Conservation (phyloP, 2,888 invertebrate genomes). For the Eledona agricola region DNA sequence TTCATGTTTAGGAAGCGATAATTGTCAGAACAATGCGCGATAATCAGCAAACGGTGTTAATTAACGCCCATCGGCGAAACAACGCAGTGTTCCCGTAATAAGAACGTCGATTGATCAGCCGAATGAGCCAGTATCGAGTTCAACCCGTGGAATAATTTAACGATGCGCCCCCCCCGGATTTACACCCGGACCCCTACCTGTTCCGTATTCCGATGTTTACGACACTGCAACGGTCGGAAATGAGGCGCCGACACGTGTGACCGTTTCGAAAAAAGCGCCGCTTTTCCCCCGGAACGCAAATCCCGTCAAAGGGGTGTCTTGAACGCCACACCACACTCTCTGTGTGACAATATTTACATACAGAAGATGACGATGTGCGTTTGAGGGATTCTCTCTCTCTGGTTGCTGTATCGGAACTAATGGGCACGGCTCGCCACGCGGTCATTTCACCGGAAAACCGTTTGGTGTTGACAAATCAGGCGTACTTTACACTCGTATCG, state of each 20-base stretch:
- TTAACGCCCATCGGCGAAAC: slow-evolving; percentile 41
- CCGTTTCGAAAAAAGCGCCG: slow-evolving; percentile 1
- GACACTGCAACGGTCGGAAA: slow-evolving; percentile 23
- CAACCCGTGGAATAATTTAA: slow-evolving; percentile 62
- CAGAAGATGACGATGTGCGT: slow-evolving; percentile 28
- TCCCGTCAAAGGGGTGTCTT: slow-evolving; percentile 26
- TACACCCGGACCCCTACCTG: slow-evolving; percentile 25
- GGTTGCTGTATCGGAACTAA: slow-evolving; percentile 52
- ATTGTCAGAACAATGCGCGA: no score
- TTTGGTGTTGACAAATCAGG: slow-evolving; percentile 63
- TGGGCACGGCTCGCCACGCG: slow-evolving; percentile 51
- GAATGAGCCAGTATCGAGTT: slow-evolving; percentile 57
- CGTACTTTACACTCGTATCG: slow-evolving; percentile 57
- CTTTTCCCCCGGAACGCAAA: slow-evolving; percentile 15
- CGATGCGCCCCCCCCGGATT: slow-evolving; percentile 53
- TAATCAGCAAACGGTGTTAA: slow-evolving; percentile 28
- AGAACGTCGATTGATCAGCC: slow-evolving; percentile 58
- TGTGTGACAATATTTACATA: slow-evolving; percentile 23
- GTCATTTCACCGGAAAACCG: slow-evolving; percentile 61
- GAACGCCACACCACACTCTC: no score
- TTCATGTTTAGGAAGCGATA: no score
- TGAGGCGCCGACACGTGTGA: slow-evolving; percentile 17
- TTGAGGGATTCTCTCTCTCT: slow-evolving; percentile 42
- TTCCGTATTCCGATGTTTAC: slow-evolving; percentile 30
- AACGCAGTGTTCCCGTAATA: slow-evolving; percentile 37